A percentile compares a stretch with the other conserved stretches of the same genome.
Evolutionary conservation across 2,888 invertebrate genomes (phyloP).

Genomic region (Ophioninae sp.): DNA sequence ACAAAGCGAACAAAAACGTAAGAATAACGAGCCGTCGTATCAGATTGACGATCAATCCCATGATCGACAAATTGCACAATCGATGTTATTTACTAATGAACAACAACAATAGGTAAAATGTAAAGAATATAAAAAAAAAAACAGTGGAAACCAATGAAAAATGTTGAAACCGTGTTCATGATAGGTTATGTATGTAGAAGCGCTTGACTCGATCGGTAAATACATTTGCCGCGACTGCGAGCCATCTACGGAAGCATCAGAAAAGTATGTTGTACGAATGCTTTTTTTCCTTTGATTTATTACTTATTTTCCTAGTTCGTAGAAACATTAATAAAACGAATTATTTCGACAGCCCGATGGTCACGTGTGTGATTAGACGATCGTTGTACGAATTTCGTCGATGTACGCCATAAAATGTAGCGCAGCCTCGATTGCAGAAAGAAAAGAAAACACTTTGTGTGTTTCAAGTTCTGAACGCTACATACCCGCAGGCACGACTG

Average conservation of each 20-base stretch:
- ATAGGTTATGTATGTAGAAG: constrained; percentile 45
- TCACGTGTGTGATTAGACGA: constrained; percentile 2
- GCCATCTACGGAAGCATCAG: constrained; percentile 17
- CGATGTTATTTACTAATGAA: constrained; percentile 36
- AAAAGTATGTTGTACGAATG: constrained; percentile 39
- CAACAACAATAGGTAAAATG: background rate
- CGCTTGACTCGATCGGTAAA: constrained; percentile 1
- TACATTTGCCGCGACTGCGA: background rate
- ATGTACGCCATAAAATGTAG: background rate
- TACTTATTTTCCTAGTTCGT: constrained; percentile 12
- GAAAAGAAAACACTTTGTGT: background rate
- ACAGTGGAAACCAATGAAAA: constrained; percentile 19
- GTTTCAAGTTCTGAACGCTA: background rate
- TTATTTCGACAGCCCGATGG: constrained; percentile 38
- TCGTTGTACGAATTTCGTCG: background rate
- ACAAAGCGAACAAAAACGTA: background rate
- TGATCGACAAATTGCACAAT: constrained; percentile 49
- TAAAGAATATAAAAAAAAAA: constrained; percentile 12
- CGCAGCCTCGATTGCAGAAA: background rate
- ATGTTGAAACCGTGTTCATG: constrained; percentile 60
- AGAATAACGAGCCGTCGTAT: constrained; percentile 24
- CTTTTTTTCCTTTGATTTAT: constrained; percentile 23
- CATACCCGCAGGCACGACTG: background rate
- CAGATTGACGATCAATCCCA: constrained; percentile 56
- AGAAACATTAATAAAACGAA: constrained; percentile 29